Evolutionary conservation across 2,888 invertebrate species (phyloP).

Genomic region (Gryllus longicercus): DNA sequence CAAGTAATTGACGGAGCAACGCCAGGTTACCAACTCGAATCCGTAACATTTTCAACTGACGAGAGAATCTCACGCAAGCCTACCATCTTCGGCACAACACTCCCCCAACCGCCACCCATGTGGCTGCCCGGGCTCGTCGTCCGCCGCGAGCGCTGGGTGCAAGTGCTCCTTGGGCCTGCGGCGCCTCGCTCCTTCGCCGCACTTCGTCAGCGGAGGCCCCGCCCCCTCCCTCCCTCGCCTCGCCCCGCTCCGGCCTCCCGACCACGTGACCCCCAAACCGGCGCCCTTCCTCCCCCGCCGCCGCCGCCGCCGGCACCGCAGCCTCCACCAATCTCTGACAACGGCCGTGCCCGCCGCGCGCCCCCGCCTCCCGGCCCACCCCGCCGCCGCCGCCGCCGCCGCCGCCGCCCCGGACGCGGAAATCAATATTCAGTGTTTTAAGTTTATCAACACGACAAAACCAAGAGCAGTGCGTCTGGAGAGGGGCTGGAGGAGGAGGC

Average conservation of each 20-base stretch:
- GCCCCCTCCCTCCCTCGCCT: neutral
- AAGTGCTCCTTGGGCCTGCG: too few relatives aligned
- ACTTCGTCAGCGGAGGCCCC: too few relatives aligned
- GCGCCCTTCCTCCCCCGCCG: neutral
- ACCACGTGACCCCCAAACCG: neutral
- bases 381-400: neutral
- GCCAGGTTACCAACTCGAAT: too few relatives aligned
- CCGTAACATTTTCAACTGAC: too few relatives aligned
- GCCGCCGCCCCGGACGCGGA: neutral
- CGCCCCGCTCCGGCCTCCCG: neutral
- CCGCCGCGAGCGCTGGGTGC: too few relatives aligned
- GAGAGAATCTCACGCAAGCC: too few relatives aligned
- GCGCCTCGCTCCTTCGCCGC: neutral
- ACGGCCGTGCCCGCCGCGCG: neutral
- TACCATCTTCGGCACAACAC: too few relatives aligned
- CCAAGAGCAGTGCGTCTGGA: neutral
- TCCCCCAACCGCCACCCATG: too few relatives aligned
- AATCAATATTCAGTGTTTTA: conserved; percentile 17
- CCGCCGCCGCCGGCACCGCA: neutral
- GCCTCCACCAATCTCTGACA: neutral
- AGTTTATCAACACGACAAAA: neutral
- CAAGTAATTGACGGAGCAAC: too few relatives aligned
- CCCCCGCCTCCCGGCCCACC: neutral
- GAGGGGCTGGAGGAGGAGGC: neutral
- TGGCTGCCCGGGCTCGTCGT: too few relatives aligned